Percentiles rank a stretch among this genome's conserved stretches.
phyloP scores from a whole-genome alignment of 2,113 vertebrate genomes.

The Lasiurus borealis region DNA sequence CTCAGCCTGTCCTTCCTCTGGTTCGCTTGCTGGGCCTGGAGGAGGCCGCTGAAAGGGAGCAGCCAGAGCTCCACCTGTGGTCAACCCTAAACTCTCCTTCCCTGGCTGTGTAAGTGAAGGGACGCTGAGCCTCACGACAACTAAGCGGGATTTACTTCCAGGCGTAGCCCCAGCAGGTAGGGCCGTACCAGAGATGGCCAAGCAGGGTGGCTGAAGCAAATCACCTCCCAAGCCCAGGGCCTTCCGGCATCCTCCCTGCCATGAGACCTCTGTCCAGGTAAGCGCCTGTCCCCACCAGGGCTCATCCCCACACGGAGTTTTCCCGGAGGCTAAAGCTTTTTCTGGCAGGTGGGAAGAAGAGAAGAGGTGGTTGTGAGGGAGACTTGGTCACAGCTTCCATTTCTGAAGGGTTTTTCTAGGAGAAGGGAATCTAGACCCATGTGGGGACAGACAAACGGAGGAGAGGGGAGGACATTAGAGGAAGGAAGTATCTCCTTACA shows the following conservation, averaged over 20 bases:
- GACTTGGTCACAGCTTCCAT: not conserved
- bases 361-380: not conserved
- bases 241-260: not conserved
- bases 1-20: not conserved
- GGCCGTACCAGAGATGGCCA: not conserved
- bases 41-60: not conserved
- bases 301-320: not conserved
- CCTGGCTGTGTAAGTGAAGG: not conserved
- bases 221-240: not conserved
- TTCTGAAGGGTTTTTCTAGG: not conserved
- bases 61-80: not conserved
- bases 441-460: no score
- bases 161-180: not conserved
- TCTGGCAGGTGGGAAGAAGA: constrained; percentile 9
- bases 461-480: no score
- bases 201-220: not conserved
- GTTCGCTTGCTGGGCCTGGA: not conserved
- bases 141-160: not conserved
- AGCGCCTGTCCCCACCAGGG: not conserved
- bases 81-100: not conserved
- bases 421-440: not conserved
- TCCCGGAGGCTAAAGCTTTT: not conserved
- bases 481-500: not conserved
- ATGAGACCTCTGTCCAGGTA: not conserved
- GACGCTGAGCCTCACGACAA: not conserved